phyloP scores from a whole-genome alignment of 2,888 invertebrate genomes.

The Shargacucullia verbasci region DNA sequence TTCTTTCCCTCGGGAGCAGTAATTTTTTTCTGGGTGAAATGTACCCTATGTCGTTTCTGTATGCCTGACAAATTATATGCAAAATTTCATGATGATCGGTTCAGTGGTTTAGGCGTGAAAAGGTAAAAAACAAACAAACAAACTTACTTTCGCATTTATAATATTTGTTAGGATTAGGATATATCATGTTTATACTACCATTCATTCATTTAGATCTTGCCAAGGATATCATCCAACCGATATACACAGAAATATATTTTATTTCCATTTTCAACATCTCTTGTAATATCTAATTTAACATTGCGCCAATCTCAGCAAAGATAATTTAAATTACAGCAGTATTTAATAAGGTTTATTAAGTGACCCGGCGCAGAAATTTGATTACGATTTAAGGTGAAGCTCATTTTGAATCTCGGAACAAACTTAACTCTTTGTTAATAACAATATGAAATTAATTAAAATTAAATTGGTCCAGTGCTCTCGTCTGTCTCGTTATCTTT shows the following conservation, averaged over 20 bases:
- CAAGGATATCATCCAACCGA: neutral
- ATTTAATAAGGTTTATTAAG: conserved; percentile 12
- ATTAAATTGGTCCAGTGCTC: conserved; percentile 27
- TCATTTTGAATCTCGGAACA: conserved; percentile 34
- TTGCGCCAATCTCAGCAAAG: neutral
- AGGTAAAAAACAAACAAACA: too few species aligned
- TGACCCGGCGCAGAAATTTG: conserved; percentile 38
- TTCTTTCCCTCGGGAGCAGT: too few species aligned
- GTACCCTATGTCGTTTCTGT: too few species aligned
- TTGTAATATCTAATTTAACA: neutral
- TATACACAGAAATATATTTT: neutral
- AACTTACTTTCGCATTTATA: too few species aligned
- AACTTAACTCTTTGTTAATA: conserved; percentile 25
- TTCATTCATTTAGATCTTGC: too few species aligned
- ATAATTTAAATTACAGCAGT: conserved; percentile 29
- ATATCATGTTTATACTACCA: too few species aligned
- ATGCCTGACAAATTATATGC: too few species aligned
- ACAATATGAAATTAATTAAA: conserved; percentile 35
- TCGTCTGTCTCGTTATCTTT: conserved; percentile 13
- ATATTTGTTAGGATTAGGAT: too few species aligned
- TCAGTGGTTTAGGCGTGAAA: too few species aligned
- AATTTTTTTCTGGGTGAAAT: too few species aligned
- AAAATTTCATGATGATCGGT: too few species aligned
- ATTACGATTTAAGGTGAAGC: conserved; percentile 35
- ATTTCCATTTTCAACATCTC: neutral